Base-by-base conservation (phyloP, 2,113 vertebrate species). In the Felis catus region DNA sequence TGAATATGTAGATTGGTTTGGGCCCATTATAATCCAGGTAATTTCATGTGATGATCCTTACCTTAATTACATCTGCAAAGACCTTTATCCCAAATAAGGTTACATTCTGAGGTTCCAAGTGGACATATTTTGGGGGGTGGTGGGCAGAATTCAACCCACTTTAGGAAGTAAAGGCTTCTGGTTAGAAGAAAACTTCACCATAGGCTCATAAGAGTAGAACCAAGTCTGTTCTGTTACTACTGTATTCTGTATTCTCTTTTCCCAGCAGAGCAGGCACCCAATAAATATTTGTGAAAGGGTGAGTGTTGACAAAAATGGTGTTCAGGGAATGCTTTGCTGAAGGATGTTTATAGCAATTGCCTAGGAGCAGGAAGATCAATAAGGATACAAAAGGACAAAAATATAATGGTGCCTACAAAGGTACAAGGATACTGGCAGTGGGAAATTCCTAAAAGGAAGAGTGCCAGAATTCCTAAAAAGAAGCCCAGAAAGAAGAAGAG, bases 401-500 rank as follows among this genome's bases (percentile, higher is more conserved):
- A 65, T 13, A 82, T 51, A 84, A 51, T 31, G 41, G 55, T 51
- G 29, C 68, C 39, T 65, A 74, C 16, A 18, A 74, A 65, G 65
- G 21, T 61, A 63, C 41, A 81, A 87, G 29, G 55, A 87, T 15
- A 74, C 87, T 8, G 58, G 55, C 21, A 6, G 27, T 80, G 8
- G 45, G n/a, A 68, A 95, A n/a, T 90, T 83, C 10, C 93, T 90
- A n/a, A 66, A 92, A 74, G 76, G n/a, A 90, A 55, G 45, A n/a
- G 55, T n/a, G 66, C n/a, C 41, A 85, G 36, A 79, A 91, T 61
- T 86, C 63, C 63, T 81, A 53, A 81, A 83, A 95, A 21, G 33
- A 84, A 91, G 25, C 33, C 13, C 29, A 89, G 33, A 82, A 73
- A 48, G 33, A 27, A 48, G 39, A 27, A 27, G 36, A 39, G 58